Evolutionary conservation across 1,140 invertebrate species (phyloP), one percentile per base, ranked within the genome.

Genomic region (Eurosta solidaginis): DNA sequence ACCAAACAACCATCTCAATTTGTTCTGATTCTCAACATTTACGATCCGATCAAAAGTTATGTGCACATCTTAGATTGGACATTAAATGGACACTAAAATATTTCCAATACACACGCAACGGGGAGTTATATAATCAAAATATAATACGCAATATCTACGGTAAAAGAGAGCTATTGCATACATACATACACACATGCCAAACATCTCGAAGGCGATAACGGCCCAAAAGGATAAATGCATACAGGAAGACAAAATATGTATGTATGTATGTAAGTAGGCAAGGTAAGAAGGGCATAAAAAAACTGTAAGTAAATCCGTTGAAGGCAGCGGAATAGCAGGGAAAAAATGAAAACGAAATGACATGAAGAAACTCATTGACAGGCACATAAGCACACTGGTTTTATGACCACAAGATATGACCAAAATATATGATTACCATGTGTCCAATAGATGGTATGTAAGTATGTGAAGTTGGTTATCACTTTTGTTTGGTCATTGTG

Each of bases 381-480:
- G 83, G 83, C 85, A 85, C 85, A 86, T 86, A 86, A 86, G 85
- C 84, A 86, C 85, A 84, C 85, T 86, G 85, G 85, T 86, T 86
- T 86, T 86, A 86, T 86, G 83, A 82, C 81, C 85, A 82, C 85
- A 81, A 86, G 85, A 86, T 86, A 86, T 86, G 85, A 86, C 85
- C 85, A 86, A 86, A 86, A 86, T 86, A 86, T 86, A 86, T 86
- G 85, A 86, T 86, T 86, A 86, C 85, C 85, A 85, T 86, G 85
- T 86, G 85, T 86, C 85, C 83, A 82, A 80, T 83, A 81, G 9
- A n/a, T 40, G 50, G n/a, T 47, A 36, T n/a, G 14, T 29, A 76
- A 25, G 36, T 27, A 44, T 44, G 20, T 22, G 36, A n/a, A 9
- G 42, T 47, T 75, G 74, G n/a, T n/a, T n/a, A n/a, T n/a, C n/a